Conservation (phyloP, 2,888 invertebrate species). For the Netelia fuscicornis region DNA sequence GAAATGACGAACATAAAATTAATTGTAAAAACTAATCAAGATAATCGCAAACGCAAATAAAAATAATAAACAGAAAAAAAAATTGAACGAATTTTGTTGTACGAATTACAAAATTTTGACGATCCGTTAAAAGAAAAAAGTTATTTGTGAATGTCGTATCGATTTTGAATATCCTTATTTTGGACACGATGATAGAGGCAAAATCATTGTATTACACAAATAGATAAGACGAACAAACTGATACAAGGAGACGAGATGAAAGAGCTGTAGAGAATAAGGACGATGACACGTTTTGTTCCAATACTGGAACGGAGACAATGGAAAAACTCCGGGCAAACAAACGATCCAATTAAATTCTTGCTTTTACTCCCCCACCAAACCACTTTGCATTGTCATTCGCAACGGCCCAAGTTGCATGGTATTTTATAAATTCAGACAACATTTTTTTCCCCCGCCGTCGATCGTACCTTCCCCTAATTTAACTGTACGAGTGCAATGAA, state of each 20-base stretch:
- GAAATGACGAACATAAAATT: not conserved
- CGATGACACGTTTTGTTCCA: slow-evolving; percentile 53
- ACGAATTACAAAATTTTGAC: too few relatives aligned
- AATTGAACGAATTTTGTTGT: not conserved
- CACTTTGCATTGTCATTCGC: slow-evolving; percentile 73
- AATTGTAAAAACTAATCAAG: not conserved
- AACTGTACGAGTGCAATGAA: slow-evolving; percentile 22
- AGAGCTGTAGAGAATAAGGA: not conserved
- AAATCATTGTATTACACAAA: not conserved
- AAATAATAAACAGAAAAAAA: not conserved
- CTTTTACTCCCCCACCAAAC: slow-evolving; percentile 31
- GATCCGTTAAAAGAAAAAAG: too few relatives aligned
- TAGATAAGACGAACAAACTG: not conserved
- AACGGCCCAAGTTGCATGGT: slow-evolving; percentile 76
- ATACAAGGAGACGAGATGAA: not conserved
- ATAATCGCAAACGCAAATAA: not conserved
- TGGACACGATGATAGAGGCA: too few relatives aligned
- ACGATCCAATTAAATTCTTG: slow-evolving; percentile 60
- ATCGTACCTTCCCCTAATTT: slow-evolving; percentile 67
- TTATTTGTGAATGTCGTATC: too few relatives aligned
- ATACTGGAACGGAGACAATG: not conserved
- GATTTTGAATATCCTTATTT: too few relatives aligned
- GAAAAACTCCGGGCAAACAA: slow-evolving; percentile 10
- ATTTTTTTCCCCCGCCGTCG: slow-evolving; percentile 65
- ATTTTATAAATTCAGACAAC: slow-evolving; percentile 77